These are phyloP conservation scores for Festucalex cinctus DNA, from an alignment of 2,113 vertebrate species.

Conservation along the genomic window DNA sequence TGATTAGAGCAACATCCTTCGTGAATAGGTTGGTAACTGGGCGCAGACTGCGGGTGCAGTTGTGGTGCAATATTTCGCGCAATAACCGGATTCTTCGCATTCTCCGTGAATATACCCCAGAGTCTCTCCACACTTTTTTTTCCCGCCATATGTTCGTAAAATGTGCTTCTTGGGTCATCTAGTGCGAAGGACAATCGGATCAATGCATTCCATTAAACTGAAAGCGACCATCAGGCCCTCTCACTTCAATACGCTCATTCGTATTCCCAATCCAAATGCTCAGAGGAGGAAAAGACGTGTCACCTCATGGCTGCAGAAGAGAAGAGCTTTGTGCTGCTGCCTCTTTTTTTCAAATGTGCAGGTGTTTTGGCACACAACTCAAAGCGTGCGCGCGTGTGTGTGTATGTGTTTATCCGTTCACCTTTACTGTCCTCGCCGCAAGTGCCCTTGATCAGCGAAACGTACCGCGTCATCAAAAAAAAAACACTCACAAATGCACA, in stretches of 20 bases:
- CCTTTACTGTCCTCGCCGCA: slow-evolving; percentile 64
- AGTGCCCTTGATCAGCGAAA: slow-evolving; percentile 67
- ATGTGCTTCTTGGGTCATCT: slow-evolving; percentile 20
- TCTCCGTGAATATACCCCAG: no score
- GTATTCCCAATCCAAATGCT: slow-evolving; percentile 57
- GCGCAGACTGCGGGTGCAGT: no score
- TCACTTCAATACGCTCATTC: slow-evolving; percentile 54
- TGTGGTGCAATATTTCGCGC: no score
- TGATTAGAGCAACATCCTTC: no score
- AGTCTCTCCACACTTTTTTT: no score
- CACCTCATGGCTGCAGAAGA: slow-evolving; percentile 60
- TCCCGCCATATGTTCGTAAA: not conserved
- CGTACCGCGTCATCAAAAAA: slow-evolving; percentile 68
- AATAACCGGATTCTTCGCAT: no score
- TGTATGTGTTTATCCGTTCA: slow-evolving; percentile 44
- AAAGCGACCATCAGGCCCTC: slow-evolving; percentile 50
- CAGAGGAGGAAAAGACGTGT: slow-evolving; percentile 52
- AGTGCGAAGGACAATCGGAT: slow-evolving; percentile 41
- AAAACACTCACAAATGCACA: slow-evolving; percentile 52
- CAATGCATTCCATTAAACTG: slow-evolving; percentile 31
- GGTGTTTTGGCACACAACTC: slow-evolving; percentile 67
- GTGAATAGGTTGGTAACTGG: no score
- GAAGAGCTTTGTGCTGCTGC: slow-evolving; percentile 55
- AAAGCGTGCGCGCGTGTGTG: slow-evolving; percentile 38
- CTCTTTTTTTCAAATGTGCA: slow-evolving; percentile 61